Base-by-base conservation (phyloP, 2,797 vertebrate genomes). In the Anabas testudineus region DNA sequence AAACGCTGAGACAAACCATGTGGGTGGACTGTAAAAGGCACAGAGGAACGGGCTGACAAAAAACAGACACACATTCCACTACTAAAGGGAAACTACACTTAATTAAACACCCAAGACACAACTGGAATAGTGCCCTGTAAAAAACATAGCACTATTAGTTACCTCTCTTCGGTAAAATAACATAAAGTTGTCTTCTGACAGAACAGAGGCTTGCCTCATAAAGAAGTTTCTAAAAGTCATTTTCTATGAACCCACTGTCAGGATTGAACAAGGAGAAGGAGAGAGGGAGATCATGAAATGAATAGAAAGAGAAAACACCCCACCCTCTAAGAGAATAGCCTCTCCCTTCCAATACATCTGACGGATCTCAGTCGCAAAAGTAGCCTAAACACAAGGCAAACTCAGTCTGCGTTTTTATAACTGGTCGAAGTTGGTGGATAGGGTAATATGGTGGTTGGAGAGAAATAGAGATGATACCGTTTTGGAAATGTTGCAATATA, bases 1-100 rank as follows among this genome's bases (percentile, higher is more conserved):
- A 97, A 98, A 97, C 87, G 95, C 95, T 96, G 96, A 98, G 95
- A 95, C 94, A 95, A 96, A 96, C 95, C 97, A 97, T 97, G 95
- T 97, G 96, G 96, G 94, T 92, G 92, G 95, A 97, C 95, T 96
- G 95, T 97, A 97, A 94, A 90, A 90, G 80, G 85, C 77, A 85
- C 81, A 2, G 62, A 86, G 95, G 96, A 96, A 96, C 88, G 90
- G 94, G 87, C 84, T 91, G 96, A 99, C 96, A 96, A 93, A 97
- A 96, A 97, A 94, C 97, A 99, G 98, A 97, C 93, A 87, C 94
- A 90, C 96, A 96, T 96, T 96, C 96, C 96, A 93, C 94, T 93
- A 95, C 93, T 94, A 93, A 95, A 96, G 95, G 87, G 95, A 97
- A 98, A 97, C 95, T 96, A 95, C 96, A 98, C 96, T 97, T 97